Evolutionary conservation across 2,797 vertebrate species (phyloP), one percentile per base, ranked within the genome.

Genomic region (Pogoniulus pusillus): DNA sequence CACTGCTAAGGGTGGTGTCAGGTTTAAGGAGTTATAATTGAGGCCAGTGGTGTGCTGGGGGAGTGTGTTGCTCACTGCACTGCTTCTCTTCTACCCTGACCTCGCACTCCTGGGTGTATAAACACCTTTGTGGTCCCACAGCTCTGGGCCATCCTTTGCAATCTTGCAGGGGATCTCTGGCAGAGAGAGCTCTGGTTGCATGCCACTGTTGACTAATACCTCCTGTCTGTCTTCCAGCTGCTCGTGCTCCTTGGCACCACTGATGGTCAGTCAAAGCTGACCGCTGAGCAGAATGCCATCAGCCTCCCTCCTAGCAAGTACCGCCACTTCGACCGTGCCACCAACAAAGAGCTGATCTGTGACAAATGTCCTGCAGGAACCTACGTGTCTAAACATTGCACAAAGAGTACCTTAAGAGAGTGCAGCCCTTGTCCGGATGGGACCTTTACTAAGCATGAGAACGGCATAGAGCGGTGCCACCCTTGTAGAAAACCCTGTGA

Each of bases 331-430:
- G 98, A 99, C 95, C 98, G 82, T 60, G 85, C 92, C 91, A 98
- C 98, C 8, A 98, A 98, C 77, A 91, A 96, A 93, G 97, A 97
- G 96, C 96, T 99, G 94, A 96, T 97, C 89, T 99, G 99, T 35
- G 98, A 99, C 97, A 99, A 99, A 96, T 99, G 99, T 97, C 99
- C 99, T 0, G 99, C 98, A 20, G 99, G 99, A 92, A 99, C 98
- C 53, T 98, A 98, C 0, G 99, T 99, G 88, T 99, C 98, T 4
- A 94, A 97, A 85, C 99, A 99, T 83, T 99, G 99, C 95, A 98
- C 98, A 12, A 93, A 95, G 55, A 96, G 90, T 14, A 96, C 97
- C 12, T 97, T 98, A 92, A 98, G 99, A 43, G 98, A 99, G 94
- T 99, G 99, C 96, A 98, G 97, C 93, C 97, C 97, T 30, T 99